Evolutionary conservation across 1,140 invertebrate genomes (phyloP), one percentile per base, ranked within the genome.

Genomic region (Zaprionus tsacasi): DNA sequence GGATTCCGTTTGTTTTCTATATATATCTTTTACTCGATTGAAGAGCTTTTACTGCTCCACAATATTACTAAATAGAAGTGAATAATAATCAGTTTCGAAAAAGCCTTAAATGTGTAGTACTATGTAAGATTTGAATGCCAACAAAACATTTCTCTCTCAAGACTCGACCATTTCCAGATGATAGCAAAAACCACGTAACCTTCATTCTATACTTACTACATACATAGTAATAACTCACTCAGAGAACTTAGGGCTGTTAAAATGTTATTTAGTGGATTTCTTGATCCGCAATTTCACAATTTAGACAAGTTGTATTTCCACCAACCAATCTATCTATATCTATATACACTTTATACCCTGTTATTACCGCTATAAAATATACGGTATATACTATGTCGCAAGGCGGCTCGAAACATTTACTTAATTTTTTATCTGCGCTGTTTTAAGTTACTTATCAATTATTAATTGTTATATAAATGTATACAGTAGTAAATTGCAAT

Each of bases 171-270:
- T 68, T 68, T 72, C 70, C 43, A 78, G 65, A 38, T 36, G 48
- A 56, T 54, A 70, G 25, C 43, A 67, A 33, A 54, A 61, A 54
- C 55, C 64, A 73, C 52, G 68, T 76, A 52, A 54, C 81, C 52
- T 70, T 66, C 56, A 43, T 70, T 52, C 66, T 72, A 74, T 45
- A 70, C 2, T 8, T 45, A 45, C 40, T 45, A 15, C 33, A 30
- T 65, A 61, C 63, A 75, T 79, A 89, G 80, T 68, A 57, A 83
- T 45, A 45, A 83, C 75, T 81, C 78, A 89, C 85, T 88, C 85
- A 88, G 85, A 89, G 85, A 88, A 77, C 56, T 81, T 88, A 89
- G 85, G 85, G 85, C 85, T 88, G 85, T 88, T 88, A 76, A 85
- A 82, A 69, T 85, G 81, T 89, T 89, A 78, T 76, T 89, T 78